Percentiles rank a stretch among this genome's conserved stretches.
Evolutionary conservation across 2,113 vertebrate genomes (phyloP).

Genomic region (Chroicocephalus ridibundus): DNA sequence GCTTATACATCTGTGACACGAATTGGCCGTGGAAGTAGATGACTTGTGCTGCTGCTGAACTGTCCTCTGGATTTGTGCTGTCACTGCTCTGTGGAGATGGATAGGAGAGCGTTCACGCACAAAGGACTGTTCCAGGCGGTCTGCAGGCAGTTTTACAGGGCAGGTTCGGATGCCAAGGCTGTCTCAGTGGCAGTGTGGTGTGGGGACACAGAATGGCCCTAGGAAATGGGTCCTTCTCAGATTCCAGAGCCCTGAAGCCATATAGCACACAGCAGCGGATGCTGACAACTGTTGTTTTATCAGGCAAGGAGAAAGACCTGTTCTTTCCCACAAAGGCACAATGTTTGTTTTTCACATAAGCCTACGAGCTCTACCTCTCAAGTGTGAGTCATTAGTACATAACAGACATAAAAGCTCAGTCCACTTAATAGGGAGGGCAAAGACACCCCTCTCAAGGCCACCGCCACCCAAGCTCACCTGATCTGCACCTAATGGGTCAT

Average conservation of each 20-base stretch:
- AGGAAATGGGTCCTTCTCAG: neutral
- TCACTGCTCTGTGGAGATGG: neutral
- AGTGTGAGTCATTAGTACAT: neutral
- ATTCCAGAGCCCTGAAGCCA: neutral
- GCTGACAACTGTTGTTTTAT: neutral
- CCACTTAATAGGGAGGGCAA: neutral
- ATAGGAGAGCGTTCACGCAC: fast-evolving
- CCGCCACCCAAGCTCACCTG: neutral
- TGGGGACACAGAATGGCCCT: neutral
- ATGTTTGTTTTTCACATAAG: constrained; percentile 28
- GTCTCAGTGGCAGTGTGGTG: neutral
- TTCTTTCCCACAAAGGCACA: neutral
- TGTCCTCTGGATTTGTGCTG: neutral
- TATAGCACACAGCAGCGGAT: neutral
- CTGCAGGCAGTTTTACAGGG: neutral
- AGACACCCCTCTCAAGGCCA: neutral
- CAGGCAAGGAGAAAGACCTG: neutral
- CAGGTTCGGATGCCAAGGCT: neutral
- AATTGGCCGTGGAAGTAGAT: neutral
- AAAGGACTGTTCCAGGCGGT: neutral
- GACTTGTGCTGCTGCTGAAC: neutral
- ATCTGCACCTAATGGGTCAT: neutral
- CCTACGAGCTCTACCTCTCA: neutral
- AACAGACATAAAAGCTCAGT: neutral
- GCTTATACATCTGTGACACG: neutral